Evolutionary conservation across 2,888 invertebrate species (phyloP).

Genomic region (Noctuana brunneofusca): DNA sequence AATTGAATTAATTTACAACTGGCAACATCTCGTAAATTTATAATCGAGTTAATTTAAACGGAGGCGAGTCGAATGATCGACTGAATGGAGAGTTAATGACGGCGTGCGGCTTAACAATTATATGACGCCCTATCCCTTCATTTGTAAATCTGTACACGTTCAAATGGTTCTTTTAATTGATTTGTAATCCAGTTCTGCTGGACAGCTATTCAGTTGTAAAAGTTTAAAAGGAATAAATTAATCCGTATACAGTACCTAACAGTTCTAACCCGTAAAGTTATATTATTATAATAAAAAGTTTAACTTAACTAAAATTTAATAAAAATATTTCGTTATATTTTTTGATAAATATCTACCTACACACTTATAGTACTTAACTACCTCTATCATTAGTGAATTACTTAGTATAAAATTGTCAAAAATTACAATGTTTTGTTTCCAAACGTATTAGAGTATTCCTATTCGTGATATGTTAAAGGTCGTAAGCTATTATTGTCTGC

Average conservation of each 20-base stretch:
- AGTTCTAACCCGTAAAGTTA: too few species aligned
- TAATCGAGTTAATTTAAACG: conserved; percentile 66
- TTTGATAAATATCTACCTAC: too few species aligned
- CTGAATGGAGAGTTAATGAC: conserved; percentile 65
- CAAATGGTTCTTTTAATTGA: conserved; percentile 9
- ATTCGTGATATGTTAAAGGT: conserved; percentile 1
- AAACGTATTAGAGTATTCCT: not conserved
- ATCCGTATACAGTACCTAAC: not conserved
- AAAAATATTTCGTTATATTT: too few species aligned
- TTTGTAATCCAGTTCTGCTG: conserved; percentile 5
- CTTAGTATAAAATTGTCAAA: too few species aligned
- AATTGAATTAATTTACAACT: conserved; percentile 76
- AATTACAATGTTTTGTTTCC: not conserved
- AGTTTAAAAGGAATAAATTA: not conserved
- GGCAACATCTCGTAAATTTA: conserved; percentile 75
- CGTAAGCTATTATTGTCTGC: not conserved
- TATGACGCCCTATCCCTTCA: conserved; percentile 20
- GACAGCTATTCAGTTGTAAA: not conserved
- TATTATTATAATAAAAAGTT: too few species aligned
- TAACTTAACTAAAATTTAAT: too few species aligned
- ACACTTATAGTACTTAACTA: too few species aligned
- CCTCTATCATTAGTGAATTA: too few species aligned
- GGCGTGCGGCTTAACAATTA: conserved; percentile 41
- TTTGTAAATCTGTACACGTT: conserved; percentile 11
- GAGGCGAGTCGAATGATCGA: conserved; percentile 44